Conservation (phyloP, 2,113 vertebrate species). For the Aegithalos caudatus region DNA sequence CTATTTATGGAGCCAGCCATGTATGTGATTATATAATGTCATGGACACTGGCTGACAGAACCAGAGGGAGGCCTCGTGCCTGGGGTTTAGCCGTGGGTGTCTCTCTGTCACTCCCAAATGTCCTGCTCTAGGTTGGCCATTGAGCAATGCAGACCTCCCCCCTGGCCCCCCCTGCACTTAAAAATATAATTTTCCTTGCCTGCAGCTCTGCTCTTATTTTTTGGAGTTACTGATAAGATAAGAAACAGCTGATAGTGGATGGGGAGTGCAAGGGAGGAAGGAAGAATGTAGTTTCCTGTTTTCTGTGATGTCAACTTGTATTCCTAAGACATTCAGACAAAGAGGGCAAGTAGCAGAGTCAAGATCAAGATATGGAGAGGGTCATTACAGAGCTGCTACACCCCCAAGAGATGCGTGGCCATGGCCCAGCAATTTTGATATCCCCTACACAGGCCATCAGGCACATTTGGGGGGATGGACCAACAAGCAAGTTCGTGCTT, state of each 20-base stretch:
- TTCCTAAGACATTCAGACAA: background rate
- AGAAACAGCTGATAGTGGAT: background rate
- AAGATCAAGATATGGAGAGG: background rate
- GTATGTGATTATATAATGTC: background rate
- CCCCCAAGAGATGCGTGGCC: background rate
- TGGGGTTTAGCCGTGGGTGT: background rate
- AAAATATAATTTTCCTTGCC: background rate
- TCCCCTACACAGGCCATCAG: accelerated
- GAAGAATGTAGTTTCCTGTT: background rate
- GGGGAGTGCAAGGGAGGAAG: background rate
- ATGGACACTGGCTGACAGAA: background rate
- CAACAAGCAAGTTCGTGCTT: background rate
- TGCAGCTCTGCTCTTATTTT: background rate
- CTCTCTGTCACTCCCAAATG: background rate
- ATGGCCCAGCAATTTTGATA: background rate
- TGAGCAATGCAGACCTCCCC: accelerated
- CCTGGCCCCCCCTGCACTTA: too few relatives aligned
- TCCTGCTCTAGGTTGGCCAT: background rate
- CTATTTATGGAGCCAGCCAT: slow-evolving; percentile 40
- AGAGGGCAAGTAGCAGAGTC: background rate
- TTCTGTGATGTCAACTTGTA: background rate
- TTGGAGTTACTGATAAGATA: background rate
- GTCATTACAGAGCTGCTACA: accelerated
- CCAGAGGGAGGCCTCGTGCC: background rate
- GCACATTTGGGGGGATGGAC: background rate